Conservation (phyloP, 1,140 invertebrate genomes). For the Lysiphlebus fabarum region DNA sequence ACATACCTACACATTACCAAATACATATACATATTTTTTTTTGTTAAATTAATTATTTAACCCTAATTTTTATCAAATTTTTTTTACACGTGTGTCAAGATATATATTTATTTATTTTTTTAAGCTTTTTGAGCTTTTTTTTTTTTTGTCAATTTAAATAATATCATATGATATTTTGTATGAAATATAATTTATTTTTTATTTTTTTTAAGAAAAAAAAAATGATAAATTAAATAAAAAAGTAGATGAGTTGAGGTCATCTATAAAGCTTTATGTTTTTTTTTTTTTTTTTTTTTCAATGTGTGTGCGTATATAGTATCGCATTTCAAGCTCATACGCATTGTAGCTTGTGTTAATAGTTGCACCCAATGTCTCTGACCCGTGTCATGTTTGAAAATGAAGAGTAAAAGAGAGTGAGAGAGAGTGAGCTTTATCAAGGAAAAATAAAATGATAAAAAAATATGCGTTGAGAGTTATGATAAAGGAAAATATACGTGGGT, state of each 20-base stretch:
- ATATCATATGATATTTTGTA: too few relatives aligned
- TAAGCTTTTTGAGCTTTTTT: too few relatives aligned
- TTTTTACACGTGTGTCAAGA: background rate
- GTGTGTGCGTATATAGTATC: conserved; percentile 34
- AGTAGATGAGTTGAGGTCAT: conserved; percentile 5
- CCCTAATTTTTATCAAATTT: conserved; percentile 1
- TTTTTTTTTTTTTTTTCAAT: conserved; percentile 12
- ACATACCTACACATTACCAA: background rate
- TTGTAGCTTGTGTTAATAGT: conserved; percentile 17
- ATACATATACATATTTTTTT: background rate
- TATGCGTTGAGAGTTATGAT: background rate
- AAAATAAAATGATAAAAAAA: conserved; percentile 4
- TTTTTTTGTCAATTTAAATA: too few relatives aligned
- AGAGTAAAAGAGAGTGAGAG: conserved; percentile 15
- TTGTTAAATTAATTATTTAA: background rate
- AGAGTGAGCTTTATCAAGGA: background rate
- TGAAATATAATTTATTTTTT: too few relatives aligned
- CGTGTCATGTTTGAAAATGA: conserved; percentile 24
- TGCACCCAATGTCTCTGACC: conserved; percentile 21
- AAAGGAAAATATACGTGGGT: background rate
- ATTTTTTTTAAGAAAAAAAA: too few relatives aligned
- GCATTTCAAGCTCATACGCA: conserved; percentile 46
- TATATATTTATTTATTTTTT: too few relatives aligned
- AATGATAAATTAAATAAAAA: too few relatives aligned
- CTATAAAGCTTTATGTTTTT: conserved; percentile 8